Conservation (phyloP, 1,140 invertebrate species). For the Sitophilus oryzae region DNA sequence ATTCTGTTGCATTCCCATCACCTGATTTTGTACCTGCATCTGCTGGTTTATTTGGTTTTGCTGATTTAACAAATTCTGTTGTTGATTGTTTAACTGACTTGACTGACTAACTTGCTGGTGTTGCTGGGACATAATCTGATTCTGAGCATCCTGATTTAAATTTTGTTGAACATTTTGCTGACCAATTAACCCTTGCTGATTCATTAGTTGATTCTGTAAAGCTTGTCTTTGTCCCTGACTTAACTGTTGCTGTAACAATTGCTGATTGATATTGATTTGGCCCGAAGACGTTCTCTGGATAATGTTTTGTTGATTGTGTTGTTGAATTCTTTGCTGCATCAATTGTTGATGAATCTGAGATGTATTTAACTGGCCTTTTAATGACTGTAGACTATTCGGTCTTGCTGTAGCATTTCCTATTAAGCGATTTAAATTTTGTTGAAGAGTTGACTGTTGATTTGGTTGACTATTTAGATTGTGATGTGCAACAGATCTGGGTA, state of each 20-base stretch:
- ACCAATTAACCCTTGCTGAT: conserved; percentile 24
- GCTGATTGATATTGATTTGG: conserved; percentile 27
- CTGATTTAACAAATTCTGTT: conserved; percentile 27
- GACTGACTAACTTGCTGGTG: conserved; percentile 41
- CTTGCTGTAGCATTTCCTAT: conserved; percentile 25
- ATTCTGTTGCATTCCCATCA: conserved; percentile 35
- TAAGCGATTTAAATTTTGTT: conserved; percentile 27
- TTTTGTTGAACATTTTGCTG: conserved; percentile 9
- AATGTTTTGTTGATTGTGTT: conserved; percentile 33
- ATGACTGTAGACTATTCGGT: conserved; percentile 27
- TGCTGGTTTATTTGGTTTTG: conserved; percentile 17
- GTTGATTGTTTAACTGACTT: conserved; percentile 40
- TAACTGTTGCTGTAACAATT: conserved; percentile 31
- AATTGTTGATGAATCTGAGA: conserved; percentile 35
- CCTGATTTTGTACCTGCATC: conserved; percentile 1
- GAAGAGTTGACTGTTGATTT: conserved; percentile 25
- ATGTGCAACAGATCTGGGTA: conserved; percentile 36
- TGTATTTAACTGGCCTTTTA: conserved; percentile 28
- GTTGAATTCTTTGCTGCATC: conserved; percentile 35
- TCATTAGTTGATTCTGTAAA: conserved; percentile 26
- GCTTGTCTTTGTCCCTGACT: conserved; percentile 30
- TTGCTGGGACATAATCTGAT: conserved; percentile 39
- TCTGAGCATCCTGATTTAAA: conserved; percentile 31
- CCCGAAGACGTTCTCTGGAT: conserved; percentile 22
- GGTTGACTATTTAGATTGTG: conserved; percentile 34